These are phyloP conservation scores for Rhynchotus rufescens DNA, from an alignment of 2,797 vertebrate species.

Conservation along the genomic window DNA sequence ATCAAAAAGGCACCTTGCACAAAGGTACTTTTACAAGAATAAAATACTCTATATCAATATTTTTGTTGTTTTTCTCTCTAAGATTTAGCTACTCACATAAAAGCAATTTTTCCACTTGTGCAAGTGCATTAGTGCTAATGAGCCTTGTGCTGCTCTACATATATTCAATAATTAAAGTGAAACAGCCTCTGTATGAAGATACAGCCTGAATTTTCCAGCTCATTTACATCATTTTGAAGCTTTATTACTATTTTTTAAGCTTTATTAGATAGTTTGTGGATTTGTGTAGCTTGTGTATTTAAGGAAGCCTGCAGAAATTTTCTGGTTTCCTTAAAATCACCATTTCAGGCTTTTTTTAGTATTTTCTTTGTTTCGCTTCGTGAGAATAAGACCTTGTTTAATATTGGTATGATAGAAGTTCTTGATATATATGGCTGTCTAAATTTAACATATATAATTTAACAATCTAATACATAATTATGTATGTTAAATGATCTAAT, in stretches of 20 bases:
- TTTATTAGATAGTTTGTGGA: background rate
- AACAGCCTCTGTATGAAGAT: background rate
- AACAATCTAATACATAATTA: no score
- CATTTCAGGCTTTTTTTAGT: background rate
- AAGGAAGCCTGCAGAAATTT: background rate
- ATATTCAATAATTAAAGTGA: background rate
- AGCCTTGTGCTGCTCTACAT: background rate
- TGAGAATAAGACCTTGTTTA: rapidly evolving
- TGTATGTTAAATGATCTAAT: background rate
- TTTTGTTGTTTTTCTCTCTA: background rate
- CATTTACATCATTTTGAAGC: rapidly evolving
- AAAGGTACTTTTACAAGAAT: background rate
- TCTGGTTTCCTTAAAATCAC: background rate
- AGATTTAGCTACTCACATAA: background rate
- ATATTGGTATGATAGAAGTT: background rate
- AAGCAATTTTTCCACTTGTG: background rate
- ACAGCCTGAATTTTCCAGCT: background rate
- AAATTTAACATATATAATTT: no score
- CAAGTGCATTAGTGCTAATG: background rate
- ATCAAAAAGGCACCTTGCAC: background rate
- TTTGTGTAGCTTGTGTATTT: background rate
- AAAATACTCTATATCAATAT: background rate
- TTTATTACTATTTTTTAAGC: background rate
- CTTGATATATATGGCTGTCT: background rate
- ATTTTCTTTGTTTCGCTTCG: background rate